Conservation (phyloP, 92 coral and sea anemone genomes). For the Porites lobata region DNA sequence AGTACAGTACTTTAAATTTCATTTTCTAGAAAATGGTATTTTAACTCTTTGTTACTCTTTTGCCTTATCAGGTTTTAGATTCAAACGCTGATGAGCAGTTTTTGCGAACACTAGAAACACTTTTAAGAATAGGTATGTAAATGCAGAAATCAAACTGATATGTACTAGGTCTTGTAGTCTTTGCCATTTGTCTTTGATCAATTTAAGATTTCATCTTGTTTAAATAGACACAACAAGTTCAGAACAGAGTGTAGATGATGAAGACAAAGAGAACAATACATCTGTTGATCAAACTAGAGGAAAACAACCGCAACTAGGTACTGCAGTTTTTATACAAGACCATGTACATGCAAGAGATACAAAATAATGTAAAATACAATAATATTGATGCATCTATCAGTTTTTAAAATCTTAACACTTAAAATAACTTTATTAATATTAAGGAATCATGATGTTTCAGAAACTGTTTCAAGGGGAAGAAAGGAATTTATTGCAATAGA, state of each 20-base stretch:
- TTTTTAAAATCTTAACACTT: too few species aligned
- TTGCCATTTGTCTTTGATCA: background rate
- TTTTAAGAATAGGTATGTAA: slow-evolving; percentile 9
- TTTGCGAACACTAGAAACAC: slow-evolving; percentile 17
- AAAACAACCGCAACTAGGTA: slow-evolving; percentile 1
- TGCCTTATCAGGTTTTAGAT: slow-evolving; percentile 54
- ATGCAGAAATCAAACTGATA: too few species aligned
- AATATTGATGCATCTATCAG: too few species aligned
- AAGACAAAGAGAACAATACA: slow-evolving; percentile 23
- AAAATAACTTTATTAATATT: background rate
- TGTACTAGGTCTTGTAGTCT: too few species aligned
- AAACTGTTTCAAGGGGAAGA: slow-evolving; percentile 30
- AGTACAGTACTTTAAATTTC: too few species aligned
- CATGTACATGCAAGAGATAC: too few species aligned
- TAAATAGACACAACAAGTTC: slow-evolving; percentile 34
- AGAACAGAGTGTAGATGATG: slow-evolving; percentile 12
- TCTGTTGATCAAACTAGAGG: background rate
- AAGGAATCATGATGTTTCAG: slow-evolving; percentile 14
- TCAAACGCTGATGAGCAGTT: slow-evolving; percentile 61
- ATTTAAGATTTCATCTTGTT: background rate
- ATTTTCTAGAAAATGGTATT: too few species aligned
- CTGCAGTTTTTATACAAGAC: background rate
- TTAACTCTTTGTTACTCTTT: too few species aligned
- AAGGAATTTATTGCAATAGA: slow-evolving; percentile 84
- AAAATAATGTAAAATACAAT: too few species aligned